Percentiles rank a stretch among this genome's conserved stretches.
phyloP scores from a whole-genome alignment of 1,140 invertebrate species.

The Scylla paramamosain region DNA sequence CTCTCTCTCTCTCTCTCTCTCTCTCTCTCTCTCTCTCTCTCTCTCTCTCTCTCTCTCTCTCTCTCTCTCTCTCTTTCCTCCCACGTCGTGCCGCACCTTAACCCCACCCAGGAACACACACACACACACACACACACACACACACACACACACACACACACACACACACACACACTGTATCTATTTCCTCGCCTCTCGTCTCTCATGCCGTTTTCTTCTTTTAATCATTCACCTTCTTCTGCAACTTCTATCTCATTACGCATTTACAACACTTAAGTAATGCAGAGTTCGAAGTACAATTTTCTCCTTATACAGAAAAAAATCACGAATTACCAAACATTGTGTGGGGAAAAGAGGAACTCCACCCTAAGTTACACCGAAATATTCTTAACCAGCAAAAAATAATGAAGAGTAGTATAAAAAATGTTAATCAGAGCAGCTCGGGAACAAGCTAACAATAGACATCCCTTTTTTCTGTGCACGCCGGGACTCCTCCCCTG shows the following conservation, averaged over 20 bases:
- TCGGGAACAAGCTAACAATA: not conserved
- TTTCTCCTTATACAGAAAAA: no score
- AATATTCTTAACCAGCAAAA: not conserved
- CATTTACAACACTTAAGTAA: no score
- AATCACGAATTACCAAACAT: no score
- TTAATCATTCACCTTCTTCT: not conserved
- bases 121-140: conserved; percentile 40
- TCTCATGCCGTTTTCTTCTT: no score
- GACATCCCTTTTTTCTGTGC: not conserved
- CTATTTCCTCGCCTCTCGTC: not conserved
- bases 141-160: not conserved
- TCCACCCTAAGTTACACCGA: not conserved
- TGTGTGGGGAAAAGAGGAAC: no score
- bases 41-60: not conserved
- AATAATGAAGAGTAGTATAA: not conserved
- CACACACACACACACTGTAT: not conserved
- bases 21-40: not conserved
- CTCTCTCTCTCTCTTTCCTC: not conserved
- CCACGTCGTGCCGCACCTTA: not conserved
- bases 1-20: conserved; percentile 2
- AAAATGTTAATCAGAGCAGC: not conserved
- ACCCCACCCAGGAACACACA: not conserved
- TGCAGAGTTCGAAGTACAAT: no score
- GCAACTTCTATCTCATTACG: no score
- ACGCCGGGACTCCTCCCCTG: not conserved